Evolutionary conservation across 2,113 vertebrate genomes (phyloP), one percentile per base, ranked within the genome.

Genomic region (Oncorhynchus kisutch): DNA sequence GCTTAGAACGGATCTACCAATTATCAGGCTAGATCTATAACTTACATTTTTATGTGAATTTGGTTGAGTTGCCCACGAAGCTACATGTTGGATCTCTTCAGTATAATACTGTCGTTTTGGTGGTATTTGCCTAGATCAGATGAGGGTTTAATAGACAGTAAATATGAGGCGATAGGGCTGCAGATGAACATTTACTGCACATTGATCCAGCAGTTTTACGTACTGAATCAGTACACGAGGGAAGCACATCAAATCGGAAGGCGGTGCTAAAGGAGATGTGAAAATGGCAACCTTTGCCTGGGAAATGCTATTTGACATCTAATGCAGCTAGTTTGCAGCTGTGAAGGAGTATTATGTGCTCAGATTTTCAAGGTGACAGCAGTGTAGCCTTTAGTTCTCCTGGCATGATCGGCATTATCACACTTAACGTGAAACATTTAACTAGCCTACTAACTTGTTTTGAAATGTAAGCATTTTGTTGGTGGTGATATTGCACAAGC

Each of bases 51-150:
- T 13, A 54, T 14, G 49, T 13, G 49, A 54, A 54, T 54, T 54
- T 54, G 49, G 39, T 54, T 4, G 12, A 9, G 51, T 54, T 18
- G 51, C 16, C 51, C 51, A 54, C 4, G 16, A 54, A 54, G 16
- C 16, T 14, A 18, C 16, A 18, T 54, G 9, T 11, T 14, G 5
- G 51, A 4, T 14, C 51, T 54, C 5, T 54, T 54, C 3, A 54
- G 51, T 5, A 18, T 45, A 70, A 59, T 20, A 65, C 8, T 45
- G 39, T 62, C 2, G 77, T 87, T 80, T 81, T 78, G 59, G 82
- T 78, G 31, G 24, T 59, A 77, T 85, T 84, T 90, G 77, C 78
- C 57, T 49, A n/a, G 68, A 71, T 81, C 78, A 78, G 80, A 81
- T 83, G 78, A 84, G 66, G 70, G 59, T 73, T 51, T 3, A 78